These are phyloP conservation scores for Hemistola chrysoprasaria DNA, from an alignment of 2,888 invertebrate species.

Conservation along the genomic window DNA sequence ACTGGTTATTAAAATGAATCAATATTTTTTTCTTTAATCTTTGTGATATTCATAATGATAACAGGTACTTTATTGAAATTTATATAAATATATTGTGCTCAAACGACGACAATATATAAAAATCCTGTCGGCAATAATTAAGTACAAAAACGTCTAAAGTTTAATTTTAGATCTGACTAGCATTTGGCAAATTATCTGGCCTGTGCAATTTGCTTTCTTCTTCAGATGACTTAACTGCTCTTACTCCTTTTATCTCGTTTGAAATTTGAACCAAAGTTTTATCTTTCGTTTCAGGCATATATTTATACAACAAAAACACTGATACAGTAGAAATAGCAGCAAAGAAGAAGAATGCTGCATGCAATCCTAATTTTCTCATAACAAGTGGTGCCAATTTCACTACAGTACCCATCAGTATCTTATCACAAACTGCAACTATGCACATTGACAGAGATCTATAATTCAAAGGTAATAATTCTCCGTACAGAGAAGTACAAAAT, in stretches of 20 bases:
- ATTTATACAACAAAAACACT: slow-evolving; percentile 33
- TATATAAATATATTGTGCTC: too few relatives aligned
- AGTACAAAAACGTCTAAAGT: too few relatives aligned
- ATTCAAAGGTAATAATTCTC: slow-evolving; percentile 39
- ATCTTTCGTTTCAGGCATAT: slow-evolving; percentile 51
- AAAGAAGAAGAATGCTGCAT: slow-evolving; percentile 40
- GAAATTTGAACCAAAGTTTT: slow-evolving; percentile 47
- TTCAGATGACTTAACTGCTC: neutral
- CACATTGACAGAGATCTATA: slow-evolving; percentile 35
- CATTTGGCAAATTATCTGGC: too few relatives aligned
- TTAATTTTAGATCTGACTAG: too few relatives aligned
- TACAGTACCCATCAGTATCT: slow-evolving; percentile 14
- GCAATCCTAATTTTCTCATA: slow-evolving; percentile 33
- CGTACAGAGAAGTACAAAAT: slow-evolving; percentile 33
- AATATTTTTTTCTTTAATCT: too few relatives aligned
- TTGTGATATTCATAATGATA: too few relatives aligned
- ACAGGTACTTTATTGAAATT: too few relatives aligned
- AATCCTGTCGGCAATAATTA: too few relatives aligned
- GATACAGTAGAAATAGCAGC: slow-evolving; percentile 25
- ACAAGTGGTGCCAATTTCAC: slow-evolving; percentile 40
- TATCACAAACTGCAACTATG: slow-evolving; percentile 14
- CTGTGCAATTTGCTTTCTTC: slow-evolving; percentile 9
- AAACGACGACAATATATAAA: too few relatives aligned
- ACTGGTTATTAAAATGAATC: too few relatives aligned
- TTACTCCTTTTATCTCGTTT: slow-evolving; percentile 24